Evolutionary conservation across 2,888 invertebrate genomes (phyloP).

Genomic region (Megalurothrips usitatus): DNA sequence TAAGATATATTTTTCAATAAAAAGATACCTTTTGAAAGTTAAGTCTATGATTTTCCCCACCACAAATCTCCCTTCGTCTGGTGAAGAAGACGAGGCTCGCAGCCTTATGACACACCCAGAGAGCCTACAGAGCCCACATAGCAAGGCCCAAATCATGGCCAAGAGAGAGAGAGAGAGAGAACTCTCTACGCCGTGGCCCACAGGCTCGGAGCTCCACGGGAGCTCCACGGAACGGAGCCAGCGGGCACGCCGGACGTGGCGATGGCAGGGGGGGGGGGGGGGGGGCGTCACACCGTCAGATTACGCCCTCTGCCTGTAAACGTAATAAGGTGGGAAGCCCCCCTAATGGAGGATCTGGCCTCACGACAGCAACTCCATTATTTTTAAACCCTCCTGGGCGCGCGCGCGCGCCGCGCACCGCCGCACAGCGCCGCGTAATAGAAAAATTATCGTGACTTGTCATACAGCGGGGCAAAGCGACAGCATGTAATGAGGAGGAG

Average conservation of each 20-base stretch:
- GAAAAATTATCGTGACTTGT: conserved; percentile 6
- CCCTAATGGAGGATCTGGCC: background rate
- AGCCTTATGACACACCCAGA: no score
- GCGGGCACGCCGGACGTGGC: no score
- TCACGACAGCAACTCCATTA: background rate
- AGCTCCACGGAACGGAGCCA: no score
- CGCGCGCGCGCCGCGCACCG: background rate
- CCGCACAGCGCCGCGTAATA: background rate
- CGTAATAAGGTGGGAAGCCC: background rate
- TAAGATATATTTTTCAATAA: conserved; percentile 24
- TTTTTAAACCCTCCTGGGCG: background rate
- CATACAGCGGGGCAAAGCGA: background rate
- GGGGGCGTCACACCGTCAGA: background rate
- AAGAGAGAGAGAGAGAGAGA: no score
- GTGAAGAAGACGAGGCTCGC: no score
- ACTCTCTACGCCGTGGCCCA: no score
- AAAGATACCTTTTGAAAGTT: background rate
- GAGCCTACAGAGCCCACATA: no score
- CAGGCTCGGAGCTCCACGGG: no score
- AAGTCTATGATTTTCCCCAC: no score
- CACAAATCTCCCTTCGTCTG: no score
- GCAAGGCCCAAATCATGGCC: no score
- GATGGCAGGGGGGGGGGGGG: background rate
- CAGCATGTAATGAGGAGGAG: no score
- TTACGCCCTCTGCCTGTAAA: background rate